Base-by-base conservation (phyloP, 2,888 invertebrate species). In the Torymus auratus region DNA sequence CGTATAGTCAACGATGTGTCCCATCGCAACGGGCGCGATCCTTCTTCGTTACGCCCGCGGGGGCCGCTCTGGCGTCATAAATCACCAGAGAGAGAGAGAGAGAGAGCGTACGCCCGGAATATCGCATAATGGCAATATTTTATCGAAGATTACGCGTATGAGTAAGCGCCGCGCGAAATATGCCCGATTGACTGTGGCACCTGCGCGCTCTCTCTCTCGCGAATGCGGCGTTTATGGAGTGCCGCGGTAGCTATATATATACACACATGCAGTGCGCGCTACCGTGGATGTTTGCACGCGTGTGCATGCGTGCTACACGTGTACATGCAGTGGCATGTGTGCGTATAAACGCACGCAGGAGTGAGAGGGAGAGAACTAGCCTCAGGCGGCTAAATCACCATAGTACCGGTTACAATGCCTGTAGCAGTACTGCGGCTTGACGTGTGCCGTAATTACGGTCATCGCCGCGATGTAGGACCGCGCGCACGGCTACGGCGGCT, bases 121-220 rank as follows among this genome's bases (percentile, higher is more conserved):
- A 62, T 53, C 73, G 53, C 73, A n/a, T 53, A n/a, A 53, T 52
- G 52, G 67, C 61, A 50, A 68, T 75, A 67, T 75, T 75, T 75
- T 75, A 67, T 75, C 75, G 68, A 68, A 75, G 56, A 75, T 75
- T 67, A 67, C 76, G 73, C 41, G 74, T 52, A 20, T 58, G 58
- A 64, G 60, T 53, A 67, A 53, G 70, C 70, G n/a, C 65, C 67
- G 41, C 41, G 41, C 41, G 41, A 41, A 41, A 41, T 41, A 41
- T 41, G 41, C 41, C 41, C 41, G 41, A 41, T 41, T 41, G 41
- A 41, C 41, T 41, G 41, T 7, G 11, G 72, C 68, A 23, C 10
- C 41, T 60, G 60, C 70, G 56, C n/a, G 14, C 50, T 4, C 56
- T 20, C 53, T 15, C 52, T 1, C 11, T 12, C 20, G 52, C 58